Conservation (phyloP, 2,797 vertebrate species). For the Brachyalestes nurse region DNA sequence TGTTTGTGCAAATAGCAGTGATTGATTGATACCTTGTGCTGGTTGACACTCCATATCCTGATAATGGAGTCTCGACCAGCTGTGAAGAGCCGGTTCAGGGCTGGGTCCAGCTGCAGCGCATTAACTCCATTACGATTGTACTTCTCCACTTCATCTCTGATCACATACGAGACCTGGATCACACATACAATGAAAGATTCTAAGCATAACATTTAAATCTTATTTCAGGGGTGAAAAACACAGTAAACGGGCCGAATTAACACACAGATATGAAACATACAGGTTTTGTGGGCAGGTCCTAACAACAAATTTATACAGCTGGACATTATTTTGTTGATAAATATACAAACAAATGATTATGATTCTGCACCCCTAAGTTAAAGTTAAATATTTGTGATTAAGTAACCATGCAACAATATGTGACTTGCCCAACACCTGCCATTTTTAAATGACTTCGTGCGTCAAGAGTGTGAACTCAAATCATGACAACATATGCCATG, state of each 20-base stretch:
- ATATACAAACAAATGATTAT: too few relatives aligned
- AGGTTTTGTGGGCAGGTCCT: too few relatives aligned
- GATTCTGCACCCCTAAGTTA: too few relatives aligned
- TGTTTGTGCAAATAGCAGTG: background rate
- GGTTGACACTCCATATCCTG: constrained; percentile 98
- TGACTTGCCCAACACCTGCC: too few relatives aligned
- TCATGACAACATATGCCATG: background rate
- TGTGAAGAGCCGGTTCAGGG: constrained; percentile 94
- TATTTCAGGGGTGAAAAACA: too few relatives aligned
- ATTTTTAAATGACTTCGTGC: background rate
- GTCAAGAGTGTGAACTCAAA: background rate
- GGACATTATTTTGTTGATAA: too few relatives aligned
- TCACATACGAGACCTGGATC: constrained; percentile 94
- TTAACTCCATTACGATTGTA: constrained; percentile 97
- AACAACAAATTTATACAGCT: too few relatives aligned
- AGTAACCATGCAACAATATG: too few relatives aligned
- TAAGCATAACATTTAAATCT: background rate
- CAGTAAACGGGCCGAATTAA: too few relatives aligned
- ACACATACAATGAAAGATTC: background rate
- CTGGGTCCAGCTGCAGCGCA: constrained; percentile 94
- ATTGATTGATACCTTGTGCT: constrained; percentile 88
- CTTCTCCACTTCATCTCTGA: constrained; percentile 98
- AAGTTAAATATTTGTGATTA: too few relatives aligned
- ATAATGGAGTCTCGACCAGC: constrained; percentile 97
- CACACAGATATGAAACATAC: too few relatives aligned